Base-by-base conservation (phyloP, 2,888 invertebrate genomes). In the Liposcelis brunnea region DNA sequence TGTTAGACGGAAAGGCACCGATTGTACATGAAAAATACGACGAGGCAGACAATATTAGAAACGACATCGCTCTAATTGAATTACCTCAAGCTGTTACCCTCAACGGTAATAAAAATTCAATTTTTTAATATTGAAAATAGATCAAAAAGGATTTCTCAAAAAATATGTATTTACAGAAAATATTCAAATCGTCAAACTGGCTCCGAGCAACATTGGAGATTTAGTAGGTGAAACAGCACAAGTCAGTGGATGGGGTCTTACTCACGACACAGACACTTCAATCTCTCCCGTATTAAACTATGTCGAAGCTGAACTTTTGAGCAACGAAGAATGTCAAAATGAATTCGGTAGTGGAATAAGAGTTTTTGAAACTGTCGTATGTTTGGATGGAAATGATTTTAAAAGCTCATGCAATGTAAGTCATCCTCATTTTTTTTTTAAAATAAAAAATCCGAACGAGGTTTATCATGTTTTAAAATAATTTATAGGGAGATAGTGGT, bases 1-100 rank as follows among this genome's bases (percentile, higher is more conserved):
- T 42, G 19, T 10, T 44, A 10, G 44, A 18, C 11, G 45, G 50
- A 21, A 46, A 45, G 7, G 48, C 49, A 21, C 49, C 48, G 37
- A 32, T 49, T 45, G 48, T 49, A 12, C 52, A 54, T 44, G 50
- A 51, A 10, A 44, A 44, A 7, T 50, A 47, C 46, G 31, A 43
- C 42, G 16, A 44, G 16, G 14, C 40, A 19, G 16, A 49, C 2
- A 42, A 47, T 15, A 46, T 49, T 3, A 42, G 11, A 3, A 48
- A 49, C 37, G 49, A 49, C 48, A 18, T 49, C 14, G 48, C 49
- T 1, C 44, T 49, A 40, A 32, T 49, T 11, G 31, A 34, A 8
- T 32, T 49, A 37, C 45, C 48, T 2, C 21, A 40, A 31, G 19
- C n/a, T 6, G 46, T 48, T 19, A 11, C 38, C 7, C 26, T 44